phyloP scores from a whole-genome alignment of 2,113 vertebrate species.

The Pteronura brasiliensis region DNA sequence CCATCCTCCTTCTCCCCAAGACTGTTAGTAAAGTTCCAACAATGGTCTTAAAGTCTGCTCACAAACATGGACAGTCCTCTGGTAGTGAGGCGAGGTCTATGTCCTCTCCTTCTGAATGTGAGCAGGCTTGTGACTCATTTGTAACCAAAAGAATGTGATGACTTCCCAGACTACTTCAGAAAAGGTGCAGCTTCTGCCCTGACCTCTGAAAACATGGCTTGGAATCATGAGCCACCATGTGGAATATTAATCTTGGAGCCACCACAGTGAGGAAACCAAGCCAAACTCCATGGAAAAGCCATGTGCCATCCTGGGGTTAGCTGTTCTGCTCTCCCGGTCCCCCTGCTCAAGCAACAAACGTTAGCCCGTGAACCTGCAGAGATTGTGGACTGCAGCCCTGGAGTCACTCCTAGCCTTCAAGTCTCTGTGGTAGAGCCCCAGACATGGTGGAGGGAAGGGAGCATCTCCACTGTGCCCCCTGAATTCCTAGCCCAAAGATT shows the following conservation, averaged over 20 bases:
- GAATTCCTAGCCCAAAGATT: not conserved
- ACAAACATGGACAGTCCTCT: not conserved
- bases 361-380: not conserved
- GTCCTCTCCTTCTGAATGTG: not conserved
- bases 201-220: not conserved
- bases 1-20: not conserved
- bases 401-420: not conserved
- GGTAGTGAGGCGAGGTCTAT: not conserved
- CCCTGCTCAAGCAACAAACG: not conserved
- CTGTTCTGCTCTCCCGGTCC: too few relatives aligned
- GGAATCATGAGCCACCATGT: not conserved
- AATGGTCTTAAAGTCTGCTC: not conserved
- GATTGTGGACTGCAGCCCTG: not conserved
- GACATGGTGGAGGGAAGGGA: not conserved
- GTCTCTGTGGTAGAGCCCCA: not conserved
- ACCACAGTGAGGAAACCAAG: not conserved
- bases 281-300: not conserved
- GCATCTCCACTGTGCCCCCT: accelerated
- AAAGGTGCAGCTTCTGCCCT: not conserved
- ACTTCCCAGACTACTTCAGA: not conserved
- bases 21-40: not conserved
- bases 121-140: not conserved
- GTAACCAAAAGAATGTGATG: not conserved
- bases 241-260: not conserved
- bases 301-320: not conserved